Evolutionary conservation across 1,140 invertebrate genomes (phyloP), one percentile per base, ranked within the genome.

Genomic region (Amyelois transitella): DNA sequence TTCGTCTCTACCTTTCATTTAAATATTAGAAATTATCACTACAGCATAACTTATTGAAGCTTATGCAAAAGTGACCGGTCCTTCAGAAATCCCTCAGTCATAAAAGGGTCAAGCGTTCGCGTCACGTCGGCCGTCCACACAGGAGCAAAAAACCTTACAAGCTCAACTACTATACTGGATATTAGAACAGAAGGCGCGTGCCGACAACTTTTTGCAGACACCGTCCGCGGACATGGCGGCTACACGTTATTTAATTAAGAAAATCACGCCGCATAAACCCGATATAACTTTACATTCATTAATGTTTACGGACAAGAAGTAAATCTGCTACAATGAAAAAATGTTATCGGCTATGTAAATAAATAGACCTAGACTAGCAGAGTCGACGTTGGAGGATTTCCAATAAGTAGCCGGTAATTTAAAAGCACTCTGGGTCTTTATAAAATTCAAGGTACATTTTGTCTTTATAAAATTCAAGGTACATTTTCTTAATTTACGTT

Each of bases 91-190:
- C 66, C 64, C 64, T 59, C 47, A 62, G 62, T 66, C 67, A 76
- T 77, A 77, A 78, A 83, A 86, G 83, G 83, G 82, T 86, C 79
- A 86, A 81, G 75, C 70, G 79, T 67, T 58, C 69, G 60, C 76
- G 72, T 75, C 81, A 75, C 76, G 73, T 73, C 64, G 64, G 53
- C 51, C 54, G 44, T 51, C 60, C 49, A 51, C 49, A 52, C 18
- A 57, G 60, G 51, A 45, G 71, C 79, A 86, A 84, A 86, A 84
- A 86, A 60, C 63, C n/a, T 56, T 60, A 55, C 58, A 55, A 66
- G 67, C 69, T 72, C 79, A 70, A 84, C 83, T 84, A 84, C 83
- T 83, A 84, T 81, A 81, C 81, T 82, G 76, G 81, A 83, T 80
- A 86, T 84, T 80, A 84, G 77, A 83, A 70, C 77, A 77, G 72